Conservation (phyloP, 2,888 invertebrate species). For the Pseudococcus longispinus region DNA sequence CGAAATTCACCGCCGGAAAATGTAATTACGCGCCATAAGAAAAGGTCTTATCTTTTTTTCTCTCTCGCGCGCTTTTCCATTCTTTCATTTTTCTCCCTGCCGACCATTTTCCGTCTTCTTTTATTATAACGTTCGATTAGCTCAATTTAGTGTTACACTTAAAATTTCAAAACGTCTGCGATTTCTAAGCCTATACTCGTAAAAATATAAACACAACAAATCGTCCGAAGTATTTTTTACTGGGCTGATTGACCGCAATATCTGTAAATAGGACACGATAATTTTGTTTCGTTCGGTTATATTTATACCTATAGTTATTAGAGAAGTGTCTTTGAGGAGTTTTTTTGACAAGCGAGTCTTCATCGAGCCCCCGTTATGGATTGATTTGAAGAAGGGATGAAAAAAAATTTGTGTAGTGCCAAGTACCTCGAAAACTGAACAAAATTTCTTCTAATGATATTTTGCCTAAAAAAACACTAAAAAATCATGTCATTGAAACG, state of each 20-base stretch:
- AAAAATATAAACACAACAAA: background rate
- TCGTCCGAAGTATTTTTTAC: background rate
- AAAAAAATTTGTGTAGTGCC: too few relatives aligned
- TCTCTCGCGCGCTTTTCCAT: constrained; percentile 4
- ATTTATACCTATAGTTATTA: too few relatives aligned
- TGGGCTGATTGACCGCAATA: background rate
- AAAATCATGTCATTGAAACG: too few relatives aligned
- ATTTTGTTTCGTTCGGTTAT: background rate
- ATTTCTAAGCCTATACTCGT: background rate
- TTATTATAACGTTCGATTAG: constrained; percentile 18
- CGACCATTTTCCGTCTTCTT: background rate
- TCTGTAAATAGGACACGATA: too few relatives aligned
- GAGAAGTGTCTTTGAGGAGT: too few relatives aligned
- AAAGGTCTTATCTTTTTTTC: constrained; percentile 29
- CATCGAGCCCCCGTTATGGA: too few relatives aligned
- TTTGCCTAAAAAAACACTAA: too few relatives aligned
- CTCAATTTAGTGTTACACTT: constrained; percentile 18
- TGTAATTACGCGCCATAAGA: constrained; percentile 34
- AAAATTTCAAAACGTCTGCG: constrained; percentile 6
- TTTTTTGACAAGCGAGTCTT: too few relatives aligned
- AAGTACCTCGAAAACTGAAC: too few relatives aligned
- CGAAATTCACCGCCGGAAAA: constrained; percentile 31
- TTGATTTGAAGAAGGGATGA: too few relatives aligned
- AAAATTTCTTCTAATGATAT: too few relatives aligned
- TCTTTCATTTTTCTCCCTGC: background rate